Conservation (phyloP, 2,888 invertebrate genomes). For the Chironomus tentans region DNA sequence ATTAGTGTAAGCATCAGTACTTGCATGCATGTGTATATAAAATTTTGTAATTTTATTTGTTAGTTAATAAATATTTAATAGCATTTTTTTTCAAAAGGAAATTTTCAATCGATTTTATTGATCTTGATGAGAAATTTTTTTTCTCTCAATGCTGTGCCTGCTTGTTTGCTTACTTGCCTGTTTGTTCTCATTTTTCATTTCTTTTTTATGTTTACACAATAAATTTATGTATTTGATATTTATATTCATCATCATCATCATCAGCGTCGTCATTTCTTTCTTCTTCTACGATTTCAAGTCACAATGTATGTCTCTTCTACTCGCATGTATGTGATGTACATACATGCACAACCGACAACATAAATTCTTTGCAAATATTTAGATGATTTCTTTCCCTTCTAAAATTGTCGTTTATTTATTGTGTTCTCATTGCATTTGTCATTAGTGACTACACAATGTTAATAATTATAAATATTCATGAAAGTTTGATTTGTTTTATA, state of each 20-base stretch:
- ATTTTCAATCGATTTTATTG: neutral
- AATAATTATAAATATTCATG: no score
- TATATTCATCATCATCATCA: neutral
- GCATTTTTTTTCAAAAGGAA: neutral
- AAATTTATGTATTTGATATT: neutral
- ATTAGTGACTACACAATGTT: neutral
- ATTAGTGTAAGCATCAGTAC: neutral
- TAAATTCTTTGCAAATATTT: no score
- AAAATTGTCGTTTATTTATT: neutral
- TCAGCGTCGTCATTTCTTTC: no score
- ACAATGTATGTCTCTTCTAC: no score
- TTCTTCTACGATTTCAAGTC: no score
- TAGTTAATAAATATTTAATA: neutral
- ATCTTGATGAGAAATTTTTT: neutral
- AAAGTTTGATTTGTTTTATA: no score
- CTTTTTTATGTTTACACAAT: neutral
- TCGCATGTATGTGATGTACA: no score
- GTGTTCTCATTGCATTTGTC: neutral
- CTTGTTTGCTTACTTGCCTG: no score
- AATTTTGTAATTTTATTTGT: neutral
- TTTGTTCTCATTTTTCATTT: no score
- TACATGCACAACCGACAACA: no score
- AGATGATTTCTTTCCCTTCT: no score
- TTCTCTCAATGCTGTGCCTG: neutral
- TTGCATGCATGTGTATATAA: neutral